Conservation (phyloP, 2,888 invertebrate species). For the Orthosia cruda region DNA sequence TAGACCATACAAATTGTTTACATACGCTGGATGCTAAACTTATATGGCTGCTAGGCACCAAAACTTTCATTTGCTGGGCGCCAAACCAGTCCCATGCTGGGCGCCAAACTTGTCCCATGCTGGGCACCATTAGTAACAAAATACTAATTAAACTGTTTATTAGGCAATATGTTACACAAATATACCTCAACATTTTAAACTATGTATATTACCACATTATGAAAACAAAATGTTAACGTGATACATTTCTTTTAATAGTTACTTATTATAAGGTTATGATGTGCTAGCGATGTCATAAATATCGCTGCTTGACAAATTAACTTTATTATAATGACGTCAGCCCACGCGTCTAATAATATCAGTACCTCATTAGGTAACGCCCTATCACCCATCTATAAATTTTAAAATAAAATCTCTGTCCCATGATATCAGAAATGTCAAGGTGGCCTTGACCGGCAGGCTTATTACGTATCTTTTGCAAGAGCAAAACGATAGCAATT, state of each 20-base stretch:
- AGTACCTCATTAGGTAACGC: constrained; percentile 23
- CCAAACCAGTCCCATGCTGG: neutral
- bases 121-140: neutral
- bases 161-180: neutral
- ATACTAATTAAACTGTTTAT: neutral
- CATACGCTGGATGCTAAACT: too few species aligned
- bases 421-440: constrained; percentile 61
- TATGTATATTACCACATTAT: neutral
- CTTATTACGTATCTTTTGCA: too few species aligned
- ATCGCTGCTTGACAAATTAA: constrained; percentile 9
- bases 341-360: constrained; percentile 25
- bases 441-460: constrained; percentile 71
- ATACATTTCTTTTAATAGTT: neutral
- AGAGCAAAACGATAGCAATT: too few species aligned
- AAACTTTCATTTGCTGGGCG: neutral
- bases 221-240: neutral
- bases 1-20: neutral
- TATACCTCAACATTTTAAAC: neutral
- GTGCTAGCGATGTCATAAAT: constrained; percentile 6
- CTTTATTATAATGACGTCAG: constrained; percentile 11
- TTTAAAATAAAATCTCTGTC: constrained; percentile 44
- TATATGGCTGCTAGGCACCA: neutral
- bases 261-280: neutral
- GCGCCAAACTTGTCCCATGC: neutral
- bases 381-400: constrained; percentile 22